Percentiles rank a stretch among this genome's conserved stretches.
These are phyloP conservation scores for Rousettus madagascariensis DNA, from an alignment of 2,797 vertebrate species.

Conservation along the genomic window DNA sequence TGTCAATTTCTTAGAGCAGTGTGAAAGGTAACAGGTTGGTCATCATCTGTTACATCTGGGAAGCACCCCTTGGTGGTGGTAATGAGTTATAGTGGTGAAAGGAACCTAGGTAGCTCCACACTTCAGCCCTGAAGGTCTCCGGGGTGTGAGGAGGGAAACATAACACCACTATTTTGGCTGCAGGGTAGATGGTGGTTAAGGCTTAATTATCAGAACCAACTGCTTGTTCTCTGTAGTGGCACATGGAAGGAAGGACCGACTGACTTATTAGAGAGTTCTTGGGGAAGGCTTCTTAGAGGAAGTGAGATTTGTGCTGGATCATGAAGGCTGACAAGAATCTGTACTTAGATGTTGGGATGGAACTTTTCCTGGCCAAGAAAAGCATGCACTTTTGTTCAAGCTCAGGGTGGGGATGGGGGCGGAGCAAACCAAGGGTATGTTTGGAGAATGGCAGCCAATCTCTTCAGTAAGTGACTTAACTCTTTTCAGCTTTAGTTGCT, in stretches of 20 bases:
- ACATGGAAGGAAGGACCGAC: neutral
- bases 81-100: neutral
- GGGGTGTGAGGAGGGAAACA: neutral
- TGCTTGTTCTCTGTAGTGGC: neutral
- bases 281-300: neutral
- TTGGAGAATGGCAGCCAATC: neutral
- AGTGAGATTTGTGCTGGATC: neutral
- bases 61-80: neutral
- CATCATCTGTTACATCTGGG: neutral
- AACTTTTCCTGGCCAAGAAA: neutral
- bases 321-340: neutral
- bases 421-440: neutral
- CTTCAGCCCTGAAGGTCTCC: neutral
- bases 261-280: neutral
- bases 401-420: too few relatives aligned
- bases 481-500: neutral
- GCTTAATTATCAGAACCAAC: neutral
- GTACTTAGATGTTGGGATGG: neutral
- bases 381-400: neutral
- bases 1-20: neutral
- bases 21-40: neutral
- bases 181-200: neutral
- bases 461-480: neutral
- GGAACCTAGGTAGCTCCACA: neutral
- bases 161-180: neutral